phyloP scores from a whole-genome alignment of 2,797 vertebrate genomes.

The Artibeus lituratus region DNA sequence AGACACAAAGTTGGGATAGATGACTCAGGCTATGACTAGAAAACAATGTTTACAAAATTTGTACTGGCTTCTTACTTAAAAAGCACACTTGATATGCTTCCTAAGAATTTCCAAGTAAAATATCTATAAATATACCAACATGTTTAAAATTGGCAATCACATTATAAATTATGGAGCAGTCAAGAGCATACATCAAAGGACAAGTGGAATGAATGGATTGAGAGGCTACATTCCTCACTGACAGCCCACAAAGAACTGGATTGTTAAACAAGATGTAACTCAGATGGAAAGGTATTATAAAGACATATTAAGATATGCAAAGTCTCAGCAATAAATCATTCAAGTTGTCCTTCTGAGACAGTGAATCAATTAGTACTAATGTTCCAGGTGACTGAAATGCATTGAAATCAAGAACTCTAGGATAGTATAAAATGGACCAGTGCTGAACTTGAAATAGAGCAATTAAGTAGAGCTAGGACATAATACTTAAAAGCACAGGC shows the following conservation, averaged over 20 bases:
- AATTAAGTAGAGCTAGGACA: neutral
- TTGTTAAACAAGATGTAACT: neutral
- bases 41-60: slow-evolving; percentile 25
- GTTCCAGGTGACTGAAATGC: slow-evolving; percentile 10
- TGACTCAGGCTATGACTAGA: neutral
- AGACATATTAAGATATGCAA: neutral
- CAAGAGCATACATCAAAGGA: neutral
- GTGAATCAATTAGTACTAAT: neutral
- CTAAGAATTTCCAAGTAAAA: slow-evolving; percentile 48
- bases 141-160: slow-evolving; percentile 11
- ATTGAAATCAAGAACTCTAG: neutral
- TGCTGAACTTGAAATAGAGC: neutral
- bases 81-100: slow-evolving; percentile 12
- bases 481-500: neutral
- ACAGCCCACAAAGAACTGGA: neutral
- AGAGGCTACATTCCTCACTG: neutral
- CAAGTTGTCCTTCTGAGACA: neutral
- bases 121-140: neutral
- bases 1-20: neutral
- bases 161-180: neutral
- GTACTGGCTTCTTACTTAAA: neutral
- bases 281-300: neutral
- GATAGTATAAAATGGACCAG: neutral
- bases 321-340: neutral
- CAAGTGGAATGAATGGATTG: neutral